Percentiles rank a stretch among this genome's conserved stretches.
phyloP scores from a whole-genome alignment of 1,140 invertebrate species.

The Panagrolaimus sp. region DNA sequence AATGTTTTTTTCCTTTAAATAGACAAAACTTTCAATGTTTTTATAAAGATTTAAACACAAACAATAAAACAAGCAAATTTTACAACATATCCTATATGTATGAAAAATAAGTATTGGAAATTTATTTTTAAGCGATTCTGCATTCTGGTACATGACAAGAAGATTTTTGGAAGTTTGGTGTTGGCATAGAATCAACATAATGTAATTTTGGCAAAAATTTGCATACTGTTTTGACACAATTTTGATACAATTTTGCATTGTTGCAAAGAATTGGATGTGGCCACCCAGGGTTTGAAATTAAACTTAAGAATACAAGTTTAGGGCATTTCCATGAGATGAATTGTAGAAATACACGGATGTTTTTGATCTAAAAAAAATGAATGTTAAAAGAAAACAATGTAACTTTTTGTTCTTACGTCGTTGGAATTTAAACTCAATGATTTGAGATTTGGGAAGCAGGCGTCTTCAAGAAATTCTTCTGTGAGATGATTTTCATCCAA shows the following conservation, averaged over 20 bases:
- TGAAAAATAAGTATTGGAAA: constrained; percentile 13
- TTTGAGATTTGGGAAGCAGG: constrained; percentile 31
- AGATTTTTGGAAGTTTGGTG: background rate
- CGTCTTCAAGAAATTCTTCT: constrained; percentile 32
- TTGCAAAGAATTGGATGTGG: constrained; percentile 34
- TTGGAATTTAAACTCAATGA: constrained; percentile 43
- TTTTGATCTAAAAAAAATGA: constrained; percentile 33
- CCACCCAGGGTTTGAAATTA: constrained; percentile 48
- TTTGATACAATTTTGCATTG: constrained; percentile 16
- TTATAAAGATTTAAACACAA: too few relatives aligned
- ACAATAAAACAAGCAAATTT: background rate
- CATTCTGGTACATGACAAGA: background rate
- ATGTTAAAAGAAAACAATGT: background rate
- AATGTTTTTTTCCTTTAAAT: too few relatives aligned
- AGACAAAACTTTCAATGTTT: too few relatives aligned
- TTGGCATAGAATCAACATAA: constrained; percentile 25
- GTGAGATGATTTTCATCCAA: constrained; percentile 43
- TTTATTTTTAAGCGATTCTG: background rate
- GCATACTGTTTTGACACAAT: background rate
- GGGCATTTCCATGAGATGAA: constrained; percentile 39
- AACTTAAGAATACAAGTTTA: constrained; percentile 37
- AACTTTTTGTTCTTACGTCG: constrained; percentile 16
- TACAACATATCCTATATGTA: constrained; percentile 8
- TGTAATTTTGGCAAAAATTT: constrained; percentile 26
- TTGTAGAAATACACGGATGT: constrained; percentile 39